Percentiles rank a stretch among this genome's conserved stretches.
Conservation (phyloP, 2,797 vertebrate species). For the Malacoraja senta region DNA sequence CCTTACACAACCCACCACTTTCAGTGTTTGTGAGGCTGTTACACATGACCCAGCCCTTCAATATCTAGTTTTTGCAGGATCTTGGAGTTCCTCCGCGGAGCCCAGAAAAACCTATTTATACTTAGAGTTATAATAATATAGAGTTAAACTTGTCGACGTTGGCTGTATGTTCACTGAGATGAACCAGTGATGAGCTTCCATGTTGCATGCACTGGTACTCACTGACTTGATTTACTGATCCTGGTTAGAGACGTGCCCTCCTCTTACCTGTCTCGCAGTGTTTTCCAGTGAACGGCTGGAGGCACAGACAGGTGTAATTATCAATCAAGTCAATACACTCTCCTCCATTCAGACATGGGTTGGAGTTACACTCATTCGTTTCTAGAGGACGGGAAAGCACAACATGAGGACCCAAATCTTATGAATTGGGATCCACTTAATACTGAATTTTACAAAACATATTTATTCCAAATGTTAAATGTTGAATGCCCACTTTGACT, state of each 20-base stretch:
- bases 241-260: neutral
- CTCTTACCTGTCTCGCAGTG: conserved; percentile 82
- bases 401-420: neutral
- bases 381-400: conserved; percentile 56
- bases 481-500: neutral
- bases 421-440: neutral
- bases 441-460: neutral
- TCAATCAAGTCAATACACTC: conserved; percentile 65
- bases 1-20: no score
- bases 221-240: neutral
- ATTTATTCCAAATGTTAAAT: neutral
- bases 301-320: conserved; percentile 78
- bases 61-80: no score
- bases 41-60: no score
- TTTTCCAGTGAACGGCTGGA: conserved; percentile 64
- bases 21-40: no score
- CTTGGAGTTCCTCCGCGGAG: no score
- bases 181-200: neutral
- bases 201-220: no score
- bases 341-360: conserved; percentile 79
- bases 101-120: no score
- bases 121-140: no score
- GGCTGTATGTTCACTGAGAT: neutral
- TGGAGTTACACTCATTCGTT: conserved; percentile 72
- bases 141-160: neutral